Conservation (phyloP, 1,140 invertebrate genomes). For the Drosophila pandora region DNA sequence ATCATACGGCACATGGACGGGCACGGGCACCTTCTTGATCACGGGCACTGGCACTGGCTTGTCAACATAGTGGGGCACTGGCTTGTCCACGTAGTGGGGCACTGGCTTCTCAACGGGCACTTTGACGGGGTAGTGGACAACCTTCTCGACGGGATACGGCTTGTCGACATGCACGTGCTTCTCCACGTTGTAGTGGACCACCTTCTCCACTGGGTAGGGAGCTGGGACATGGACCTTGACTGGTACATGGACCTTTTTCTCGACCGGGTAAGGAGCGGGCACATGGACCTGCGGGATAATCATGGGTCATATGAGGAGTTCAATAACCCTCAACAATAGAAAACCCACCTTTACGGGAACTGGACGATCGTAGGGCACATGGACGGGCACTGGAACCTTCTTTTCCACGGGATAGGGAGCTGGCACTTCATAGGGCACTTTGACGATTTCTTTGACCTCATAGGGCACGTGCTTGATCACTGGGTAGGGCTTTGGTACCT, state of each 20-base stretch:
- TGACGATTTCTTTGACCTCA: conserved; percentile 87
- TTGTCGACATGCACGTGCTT: conserved; percentile 88
- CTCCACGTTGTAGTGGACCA: conserved; percentile 88
- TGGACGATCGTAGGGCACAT: conserved; percentile 87
- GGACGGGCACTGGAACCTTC: conserved; percentile 86
- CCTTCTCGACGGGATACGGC: conserved; percentile 89
- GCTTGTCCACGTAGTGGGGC: conserved; percentile 87
- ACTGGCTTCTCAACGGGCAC: conserved; percentile 88
- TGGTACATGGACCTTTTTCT: conserved; percentile 88
- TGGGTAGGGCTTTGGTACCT: conserved; percentile 86
- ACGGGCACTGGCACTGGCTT: conserved; percentile 87
- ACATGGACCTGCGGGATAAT: conserved; percentile 86
- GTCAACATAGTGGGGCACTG: conserved; percentile 87
- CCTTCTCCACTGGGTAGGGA: conserved; percentile 90
- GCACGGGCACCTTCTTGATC: conserved; percentile 85
- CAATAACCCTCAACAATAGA: neutral
- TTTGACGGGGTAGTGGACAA: conserved; percentile 89
- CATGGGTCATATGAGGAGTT: neutral
- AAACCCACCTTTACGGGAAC: conserved; percentile 85
- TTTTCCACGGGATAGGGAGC: conserved; percentile 88
- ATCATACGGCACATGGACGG: conserved; percentile 85
- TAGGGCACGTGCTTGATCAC: conserved; percentile 87
- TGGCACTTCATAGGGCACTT: conserved; percentile 87
- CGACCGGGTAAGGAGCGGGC: conserved; percentile 86
- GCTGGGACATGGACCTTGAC: conserved; percentile 88